Percentiles rank a stretch among this genome's conserved stretches.
These are phyloP conservation scores for Hesperia comma DNA, from an alignment of 2,888 invertebrate species.

Conservation along the genomic window DNA sequence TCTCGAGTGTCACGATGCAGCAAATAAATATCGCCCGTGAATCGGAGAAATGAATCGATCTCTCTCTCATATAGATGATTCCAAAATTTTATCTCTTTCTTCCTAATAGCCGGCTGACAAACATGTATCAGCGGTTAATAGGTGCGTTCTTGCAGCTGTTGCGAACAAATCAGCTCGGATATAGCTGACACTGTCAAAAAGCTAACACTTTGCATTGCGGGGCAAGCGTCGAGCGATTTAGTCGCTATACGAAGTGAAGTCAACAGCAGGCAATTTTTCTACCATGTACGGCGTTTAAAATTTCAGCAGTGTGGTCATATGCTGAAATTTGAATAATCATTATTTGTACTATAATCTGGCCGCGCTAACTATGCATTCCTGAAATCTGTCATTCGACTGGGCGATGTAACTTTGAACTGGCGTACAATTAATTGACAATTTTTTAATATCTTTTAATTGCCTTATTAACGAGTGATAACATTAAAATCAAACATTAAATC, in stretches of 20 bases:
- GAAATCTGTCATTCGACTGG: too few species aligned
- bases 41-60: conserved; percentile 79
- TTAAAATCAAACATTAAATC: too few species aligned
- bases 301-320: not conserved
- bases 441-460: too few species aligned
- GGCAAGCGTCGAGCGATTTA: conserved; percentile 54
- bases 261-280: not conserved
- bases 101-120: conserved; percentile 84
- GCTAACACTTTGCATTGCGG: conserved; percentile 63
- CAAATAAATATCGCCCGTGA: conserved; percentile 79
- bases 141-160: conserved; percentile 82
- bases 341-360: too few species aligned
- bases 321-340: not conserved
- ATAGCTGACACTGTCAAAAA: conserved; percentile 83
- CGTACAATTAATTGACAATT: too few species aligned
- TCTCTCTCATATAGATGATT: conserved; percentile 76
- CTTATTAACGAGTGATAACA: too few species aligned
- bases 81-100: conserved; percentile 78
- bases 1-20: conserved; percentile 75
- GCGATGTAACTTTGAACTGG: too few species aligned
- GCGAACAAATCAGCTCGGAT: conserved; percentile 84
- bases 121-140: conserved; percentile 85
- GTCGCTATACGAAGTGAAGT: not conserved
- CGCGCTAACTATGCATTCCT: too few species aligned
- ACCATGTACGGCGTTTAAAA: not conserved